These are phyloP conservation scores for Heptranchias perlo DNA, from an alignment of 2,113 vertebrate species.

Conservation along the genomic window DNA sequence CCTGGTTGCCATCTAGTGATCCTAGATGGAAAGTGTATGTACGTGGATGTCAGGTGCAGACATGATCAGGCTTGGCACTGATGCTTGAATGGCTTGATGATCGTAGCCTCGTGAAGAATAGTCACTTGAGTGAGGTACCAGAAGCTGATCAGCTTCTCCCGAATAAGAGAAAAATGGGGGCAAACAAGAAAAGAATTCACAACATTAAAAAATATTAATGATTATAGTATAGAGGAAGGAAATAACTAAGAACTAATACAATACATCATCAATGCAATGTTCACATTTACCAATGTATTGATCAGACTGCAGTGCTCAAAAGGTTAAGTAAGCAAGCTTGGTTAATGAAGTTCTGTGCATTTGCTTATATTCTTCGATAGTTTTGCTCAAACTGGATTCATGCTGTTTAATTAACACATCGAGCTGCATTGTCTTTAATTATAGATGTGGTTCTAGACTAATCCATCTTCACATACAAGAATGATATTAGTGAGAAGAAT, in stretches of 20 bases:
- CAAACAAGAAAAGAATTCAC: neutral
- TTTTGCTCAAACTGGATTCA: conserved; percentile 32
- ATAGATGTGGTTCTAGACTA: conserved; percentile 21
- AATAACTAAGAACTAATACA: neutral
- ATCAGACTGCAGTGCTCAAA: neutral
- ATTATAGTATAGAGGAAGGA: neutral
- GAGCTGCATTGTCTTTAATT: conserved; percentile 27
- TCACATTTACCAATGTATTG: neutral
- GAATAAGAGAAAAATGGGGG: neutral
- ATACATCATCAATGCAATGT: neutral
- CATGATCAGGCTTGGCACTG: neutral
- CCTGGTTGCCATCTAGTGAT: conserved; percentile 7
- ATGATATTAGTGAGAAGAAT: conserved; percentile 32
- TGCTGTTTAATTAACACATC: conserved; percentile 34
- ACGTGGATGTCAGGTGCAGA: neutral
- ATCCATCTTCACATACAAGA: conserved; percentile 27
- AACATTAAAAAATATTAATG: neutral
- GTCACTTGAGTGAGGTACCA: neutral
- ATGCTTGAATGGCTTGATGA: neutral
- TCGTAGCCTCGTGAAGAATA: neutral
- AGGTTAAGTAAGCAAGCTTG: neutral
- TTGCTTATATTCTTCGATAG: conserved; percentile 20
- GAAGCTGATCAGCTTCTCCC: neutral
- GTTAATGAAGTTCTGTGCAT: conserved; percentile 14
- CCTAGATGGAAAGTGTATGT: neutral